phyloP scores from a whole-genome alignment of 2,113 vertebrate genomes.

The Hyperopisus bebe region DNA sequence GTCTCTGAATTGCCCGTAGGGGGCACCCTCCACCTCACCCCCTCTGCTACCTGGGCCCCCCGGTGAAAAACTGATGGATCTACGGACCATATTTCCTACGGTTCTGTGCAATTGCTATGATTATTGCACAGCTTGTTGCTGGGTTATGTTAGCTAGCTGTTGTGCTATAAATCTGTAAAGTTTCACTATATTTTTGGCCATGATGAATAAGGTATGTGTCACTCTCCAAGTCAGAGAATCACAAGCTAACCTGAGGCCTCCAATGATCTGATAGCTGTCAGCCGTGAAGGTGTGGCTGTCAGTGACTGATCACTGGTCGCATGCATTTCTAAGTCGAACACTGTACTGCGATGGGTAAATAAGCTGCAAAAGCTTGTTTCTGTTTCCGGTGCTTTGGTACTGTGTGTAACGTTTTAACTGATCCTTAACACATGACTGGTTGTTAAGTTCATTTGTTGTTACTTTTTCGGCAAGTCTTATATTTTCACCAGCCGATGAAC shows the following conservation, averaged over 20 bases:
- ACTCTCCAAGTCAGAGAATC: neutral
- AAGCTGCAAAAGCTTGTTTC: neutral
- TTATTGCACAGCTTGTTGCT: neutral
- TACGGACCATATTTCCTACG: neutral
- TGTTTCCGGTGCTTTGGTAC: neutral
- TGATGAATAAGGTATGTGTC: neutral
- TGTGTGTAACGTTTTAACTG: neutral
- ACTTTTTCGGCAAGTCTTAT: neutral
- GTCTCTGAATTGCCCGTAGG: neutral
- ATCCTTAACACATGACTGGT: neutral
- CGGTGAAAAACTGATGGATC: neutral
- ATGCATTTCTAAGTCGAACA: neutral
- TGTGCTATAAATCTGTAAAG: neutral
- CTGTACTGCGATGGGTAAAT: neutral
- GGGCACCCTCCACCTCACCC: neutral
- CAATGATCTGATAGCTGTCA: neutral
- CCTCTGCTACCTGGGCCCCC: neutral
- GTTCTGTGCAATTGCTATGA: neutral
- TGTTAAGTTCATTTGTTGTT: neutral
- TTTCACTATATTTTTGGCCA: neutral
- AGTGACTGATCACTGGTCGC: neutral
- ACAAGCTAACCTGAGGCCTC: neutral
- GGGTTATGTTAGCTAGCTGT: neutral
- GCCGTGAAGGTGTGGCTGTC: neutral
- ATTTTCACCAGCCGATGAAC: neutral